A percentile compares a stretch with the other conserved stretches of the same genome.
These are phyloP conservation scores for Casuarius casuarius DNA, from an alignment of 2,113 vertebrate species.

Conservation along the genomic window DNA sequence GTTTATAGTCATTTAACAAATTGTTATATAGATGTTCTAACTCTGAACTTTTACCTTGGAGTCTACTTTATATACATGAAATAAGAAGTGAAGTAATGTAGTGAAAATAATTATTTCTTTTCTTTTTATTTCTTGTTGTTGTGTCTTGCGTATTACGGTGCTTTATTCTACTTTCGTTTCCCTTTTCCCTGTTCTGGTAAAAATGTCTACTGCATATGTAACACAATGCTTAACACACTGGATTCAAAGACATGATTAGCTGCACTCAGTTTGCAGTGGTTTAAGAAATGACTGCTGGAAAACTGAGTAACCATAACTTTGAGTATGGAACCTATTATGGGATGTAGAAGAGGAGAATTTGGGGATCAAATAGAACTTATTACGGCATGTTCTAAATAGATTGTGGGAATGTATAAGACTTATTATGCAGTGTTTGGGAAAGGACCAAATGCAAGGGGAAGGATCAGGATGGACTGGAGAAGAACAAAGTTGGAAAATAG, in stretches of 20 bases:
- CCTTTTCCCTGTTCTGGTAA: not conserved
- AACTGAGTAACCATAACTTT: not conserved
- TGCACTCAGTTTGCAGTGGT: not conserved
- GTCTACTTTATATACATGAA: not conserved
- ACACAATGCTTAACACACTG: not conserved
- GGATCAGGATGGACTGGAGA: not conserved
- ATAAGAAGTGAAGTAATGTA: not conserved
- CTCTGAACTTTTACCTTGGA: not conserved
- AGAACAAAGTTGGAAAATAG: not conserved
- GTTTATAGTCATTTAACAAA: not conserved
- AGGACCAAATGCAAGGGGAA: not conserved
- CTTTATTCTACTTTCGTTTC: not conserved
- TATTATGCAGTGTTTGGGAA: not conserved
- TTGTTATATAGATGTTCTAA: not conserved
- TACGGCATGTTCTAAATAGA: not conserved
- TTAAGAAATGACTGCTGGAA: not conserved
- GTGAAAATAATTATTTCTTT: not conserved
- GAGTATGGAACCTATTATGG: not conserved
- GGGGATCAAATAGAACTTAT: not conserved
- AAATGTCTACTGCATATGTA: not conserved
- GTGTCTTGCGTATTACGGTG: not conserved
- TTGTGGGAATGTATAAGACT: not conserved
- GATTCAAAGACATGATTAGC: not conserved
- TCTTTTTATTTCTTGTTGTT: not conserved
- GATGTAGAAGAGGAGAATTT: not conserved